Percentiles rank a stretch among this genome's conserved stretches.
Evolutionary conservation across 1,140 invertebrate species (phyloP).

Genomic region (Neelides sp.): DNA sequence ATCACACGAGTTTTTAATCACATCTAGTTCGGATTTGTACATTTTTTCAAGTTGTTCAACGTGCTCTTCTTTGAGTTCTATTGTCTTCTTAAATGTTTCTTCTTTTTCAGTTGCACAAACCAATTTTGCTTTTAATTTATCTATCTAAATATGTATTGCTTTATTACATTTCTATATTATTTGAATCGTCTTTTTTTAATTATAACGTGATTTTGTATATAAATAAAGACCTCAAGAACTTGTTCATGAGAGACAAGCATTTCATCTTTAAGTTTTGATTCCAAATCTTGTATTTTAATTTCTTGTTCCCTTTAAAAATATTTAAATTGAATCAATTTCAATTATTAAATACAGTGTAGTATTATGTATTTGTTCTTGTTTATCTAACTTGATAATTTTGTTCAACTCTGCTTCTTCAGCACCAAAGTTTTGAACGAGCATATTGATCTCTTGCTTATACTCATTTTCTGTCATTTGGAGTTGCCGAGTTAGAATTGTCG

Average conservation of each 20-base stretch:
- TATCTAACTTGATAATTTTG: too few species aligned
- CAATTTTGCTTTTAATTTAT: constrained; percentile 8
- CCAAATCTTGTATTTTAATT: too few species aligned
- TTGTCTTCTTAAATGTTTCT: constrained; percentile 12
- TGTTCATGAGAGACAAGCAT: too few species aligned
- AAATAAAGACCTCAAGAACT: too few species aligned
- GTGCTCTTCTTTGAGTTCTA: constrained; percentile 21
- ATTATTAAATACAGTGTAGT: too few species aligned
- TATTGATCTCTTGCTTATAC: constrained; percentile 22
- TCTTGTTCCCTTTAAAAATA: too few species aligned
- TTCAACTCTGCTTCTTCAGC: constrained; percentile 23
- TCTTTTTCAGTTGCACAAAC: constrained; percentile 3
- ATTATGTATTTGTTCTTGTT: too few species aligned
- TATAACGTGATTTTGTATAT: too few species aligned
- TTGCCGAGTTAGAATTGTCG: constrained; percentile 19
- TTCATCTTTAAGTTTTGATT: too few species aligned
- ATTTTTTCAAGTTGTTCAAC: constrained; percentile 4
- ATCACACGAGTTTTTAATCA: constrained; percentile 2
- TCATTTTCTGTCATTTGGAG: constrained; percentile 24
- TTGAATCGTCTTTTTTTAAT: too few species aligned
- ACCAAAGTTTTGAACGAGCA: constrained; percentile 20
- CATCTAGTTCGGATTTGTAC: constrained; percentile 3
- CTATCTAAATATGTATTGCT: not conserved
- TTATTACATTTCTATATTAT: too few species aligned
- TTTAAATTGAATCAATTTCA: too few species aligned